Conservation (phyloP, 2,113 vertebrate genomes). For the Stigmatopora nigra region DNA sequence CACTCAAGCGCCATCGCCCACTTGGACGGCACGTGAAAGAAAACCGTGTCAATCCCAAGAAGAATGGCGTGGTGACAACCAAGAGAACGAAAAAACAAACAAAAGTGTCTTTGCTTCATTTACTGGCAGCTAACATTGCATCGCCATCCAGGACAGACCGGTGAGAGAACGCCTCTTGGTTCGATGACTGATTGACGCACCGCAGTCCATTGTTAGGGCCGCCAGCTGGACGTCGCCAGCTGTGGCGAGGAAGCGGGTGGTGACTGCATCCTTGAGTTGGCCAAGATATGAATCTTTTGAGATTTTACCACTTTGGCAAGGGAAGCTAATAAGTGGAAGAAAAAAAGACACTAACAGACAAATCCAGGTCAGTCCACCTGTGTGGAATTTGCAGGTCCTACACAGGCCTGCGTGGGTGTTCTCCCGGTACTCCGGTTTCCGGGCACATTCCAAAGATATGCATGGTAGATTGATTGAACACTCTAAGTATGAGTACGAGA, state of each 20-base stretch:
- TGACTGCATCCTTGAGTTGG: slow-evolving; percentile 18
- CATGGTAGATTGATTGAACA: no score
- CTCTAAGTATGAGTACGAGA: no score
- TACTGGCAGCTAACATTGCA: slow-evolving; percentile 23
- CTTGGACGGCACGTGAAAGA: neutral
- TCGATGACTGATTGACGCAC: slow-evolving; percentile 38
- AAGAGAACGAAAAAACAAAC: neutral
- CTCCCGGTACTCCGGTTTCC: no score
- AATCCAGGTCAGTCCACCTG: neutral
- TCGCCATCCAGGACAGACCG: neutral
- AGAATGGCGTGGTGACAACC: slow-evolving; percentile 17
- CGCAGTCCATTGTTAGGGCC: slow-evolving; percentile 38
- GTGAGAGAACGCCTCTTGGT: neutral
- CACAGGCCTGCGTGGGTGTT: no score
- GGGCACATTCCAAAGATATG: no score
- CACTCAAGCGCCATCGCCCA: neutral
- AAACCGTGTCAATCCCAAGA: neutral
- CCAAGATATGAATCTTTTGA: slow-evolving; percentile 27
- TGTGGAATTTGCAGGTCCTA: neutral
- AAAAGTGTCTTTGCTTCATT: slow-evolving; percentile 23
- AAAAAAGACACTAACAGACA: neutral
- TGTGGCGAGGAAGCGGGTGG: slow-evolving; percentile 31
- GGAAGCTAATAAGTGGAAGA: neutral
- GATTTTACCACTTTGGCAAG: slow-evolving; percentile 13
- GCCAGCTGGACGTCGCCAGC: slow-evolving; percentile 48